A percentile compares a stretch with the other conserved stretches of the same genome.
phyloP scores from a whole-genome alignment of 1,140 invertebrate genomes.

The Marisa cornuarietis region DNA sequence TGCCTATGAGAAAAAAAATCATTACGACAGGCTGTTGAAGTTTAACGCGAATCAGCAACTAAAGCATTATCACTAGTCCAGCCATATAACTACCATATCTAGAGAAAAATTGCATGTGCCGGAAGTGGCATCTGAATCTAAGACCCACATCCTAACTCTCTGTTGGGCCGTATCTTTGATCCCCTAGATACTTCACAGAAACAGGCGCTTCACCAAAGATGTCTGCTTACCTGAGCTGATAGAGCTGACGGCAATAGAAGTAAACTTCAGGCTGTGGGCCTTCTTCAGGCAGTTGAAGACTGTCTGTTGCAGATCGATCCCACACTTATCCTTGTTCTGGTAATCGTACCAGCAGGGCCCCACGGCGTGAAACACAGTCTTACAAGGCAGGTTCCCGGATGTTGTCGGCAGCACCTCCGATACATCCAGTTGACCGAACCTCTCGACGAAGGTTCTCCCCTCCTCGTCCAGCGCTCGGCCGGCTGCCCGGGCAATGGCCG shows the following conservation, averaged over 20 bases:
- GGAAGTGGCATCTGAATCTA: background rate
- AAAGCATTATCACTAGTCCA: too few species aligned
- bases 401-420: slow-evolving; percentile 33
- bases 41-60: too few species aligned
- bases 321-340: slow-evolving; percentile 30
- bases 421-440: slow-evolving; percentile 23
- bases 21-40: too few species aligned
- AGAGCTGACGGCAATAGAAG: slow-evolving; percentile 38
- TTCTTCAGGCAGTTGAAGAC: slow-evolving; percentile 31
- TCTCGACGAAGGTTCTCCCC: slow-evolving; percentile 29
- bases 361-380: slow-evolving; percentile 42
- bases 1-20: too few species aligned
- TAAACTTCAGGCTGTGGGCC: slow-evolving; percentile 21
- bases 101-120: background rate
- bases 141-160: background rate
- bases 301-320: slow-evolving; percentile 26
- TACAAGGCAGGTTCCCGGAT: slow-evolving; percentile 39
- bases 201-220: background rate
- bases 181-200: background rate
- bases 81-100: too few species aligned
- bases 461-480: slow-evolving; percentile 32
- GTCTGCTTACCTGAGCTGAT: slow-evolving; percentile 39
- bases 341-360: slow-evolving; percentile 33
- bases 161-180: background rate
- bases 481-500: slow-evolving; percentile 73